Base-by-base conservation (phyloP, 2,888 invertebrate species). In the Empis stercorea region DNA sequence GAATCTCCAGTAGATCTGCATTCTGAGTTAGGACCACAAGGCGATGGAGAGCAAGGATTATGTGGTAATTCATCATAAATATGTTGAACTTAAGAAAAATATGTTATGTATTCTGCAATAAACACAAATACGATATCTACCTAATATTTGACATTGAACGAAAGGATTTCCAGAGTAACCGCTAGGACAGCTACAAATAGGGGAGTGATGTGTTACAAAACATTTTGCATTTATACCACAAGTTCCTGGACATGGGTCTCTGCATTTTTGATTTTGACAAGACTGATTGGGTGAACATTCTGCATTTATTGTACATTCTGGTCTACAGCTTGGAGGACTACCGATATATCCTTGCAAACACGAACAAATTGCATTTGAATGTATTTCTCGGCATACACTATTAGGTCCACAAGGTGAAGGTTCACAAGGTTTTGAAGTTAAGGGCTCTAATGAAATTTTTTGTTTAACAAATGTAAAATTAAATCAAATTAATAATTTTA, bases 231-330 rank as follows among this genome's bases (percentile, higher is more conserved):
- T 73, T 27, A 84, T 71, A 17, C 88, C 88, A 61, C 88, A 88
- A n/a, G 84, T 78, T 56, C 85, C 86, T 47, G 77, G 78, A 59
- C 88, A 88, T n/a, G 88, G 87, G 63, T 87, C 79, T 30, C 78
- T 71, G 61, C 89, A 89, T 69, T 84, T 84, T 62, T 81, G 81
- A 61, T 86, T 87, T 46, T 76, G 78, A 59, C 87, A 87, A 5
- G 86, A 81, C 68, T 82, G 76, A 54, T 76, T 80, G 40, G 80
- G 77, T 5, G 78, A 65, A 64, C 88, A 88, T 63, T 87, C 87
- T 1, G 82, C 76, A 62, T 81, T 85, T 4, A 80, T 74, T 37
- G 78, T 73, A 62, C 86, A 87, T 67, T 86, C 85, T 14, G 86
- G 85, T 57, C 85, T 73, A 59, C 87, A 87, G 10, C 79, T 76